Evolutionary conservation across 2,113 vertebrate genomes (phyloP).

Genomic region (Tricholaema leucomelas): DNA sequence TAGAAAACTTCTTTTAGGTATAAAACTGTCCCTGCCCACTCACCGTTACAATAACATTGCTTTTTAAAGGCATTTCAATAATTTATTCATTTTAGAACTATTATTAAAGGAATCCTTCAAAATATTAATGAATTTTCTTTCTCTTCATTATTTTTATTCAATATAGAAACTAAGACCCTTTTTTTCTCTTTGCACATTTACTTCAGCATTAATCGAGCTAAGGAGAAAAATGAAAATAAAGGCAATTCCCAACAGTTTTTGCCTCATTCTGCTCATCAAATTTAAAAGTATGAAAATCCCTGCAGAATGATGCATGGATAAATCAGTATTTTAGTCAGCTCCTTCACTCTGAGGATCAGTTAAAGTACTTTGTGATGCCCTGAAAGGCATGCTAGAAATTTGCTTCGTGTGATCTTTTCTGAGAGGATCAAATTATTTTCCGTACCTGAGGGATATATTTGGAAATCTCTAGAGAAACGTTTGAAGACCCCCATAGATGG

Average conservation of each 20-base stretch:
- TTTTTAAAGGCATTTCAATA: conserved; percentile 10
- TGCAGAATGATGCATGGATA: not conserved
- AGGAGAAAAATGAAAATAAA: conserved; percentile 4
- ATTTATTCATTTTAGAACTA: not conserved
- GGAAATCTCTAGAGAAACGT: conserved; percentile 1
- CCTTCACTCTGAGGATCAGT: not conserved
- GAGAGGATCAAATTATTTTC: not conserved
- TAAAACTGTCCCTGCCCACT: not conserved
- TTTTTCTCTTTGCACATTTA: not conserved
- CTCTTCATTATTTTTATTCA: conserved; percentile 12
- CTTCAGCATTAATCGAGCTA: conserved; percentile 2
- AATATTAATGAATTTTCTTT: conserved; percentile 15
- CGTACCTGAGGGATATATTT: not conserved
- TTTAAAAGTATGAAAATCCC: not conserved
- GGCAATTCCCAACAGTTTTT: not conserved
- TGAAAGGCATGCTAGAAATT: not conserved
- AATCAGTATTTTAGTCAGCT: conserved; percentile 1
- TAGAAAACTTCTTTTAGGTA: not conserved
- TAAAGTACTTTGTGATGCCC: not conserved
- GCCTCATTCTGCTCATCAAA: not conserved
- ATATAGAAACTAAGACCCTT: not conserved
- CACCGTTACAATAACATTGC: not conserved
- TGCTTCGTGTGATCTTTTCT: not conserved
- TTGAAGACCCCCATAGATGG: not conserved
- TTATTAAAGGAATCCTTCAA: not conserved